Evolutionary conservation across 2,113 vertebrate species (phyloP), one percentile per base, ranked within the genome.

Genomic region (Passer domesticus): DNA sequence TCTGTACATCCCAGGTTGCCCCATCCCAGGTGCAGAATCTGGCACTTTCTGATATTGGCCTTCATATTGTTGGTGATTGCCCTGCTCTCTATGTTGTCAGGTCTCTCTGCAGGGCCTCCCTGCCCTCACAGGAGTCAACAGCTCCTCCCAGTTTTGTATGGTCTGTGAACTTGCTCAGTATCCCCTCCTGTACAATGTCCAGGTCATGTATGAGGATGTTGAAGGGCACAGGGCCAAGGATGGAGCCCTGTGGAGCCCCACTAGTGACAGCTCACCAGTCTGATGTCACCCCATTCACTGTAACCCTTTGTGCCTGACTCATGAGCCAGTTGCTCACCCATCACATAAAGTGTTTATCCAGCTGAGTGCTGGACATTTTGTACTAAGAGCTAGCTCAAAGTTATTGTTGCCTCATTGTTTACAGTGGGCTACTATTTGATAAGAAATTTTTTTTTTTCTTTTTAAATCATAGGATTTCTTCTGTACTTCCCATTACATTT

Each of bases 21-120:
- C 13, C 55, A 69, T 39, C 15, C 39, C 47, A 20, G 27, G 6
- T 69, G 10, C 47, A 69, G 73, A 53, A 62, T 78, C 47, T 0
- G 0, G 12, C 9, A 20, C 39, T 53, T 53, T 10, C 19, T 0
- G 0, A 3, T 19, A 12, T 13, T 69, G 18, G 33, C 16, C 10
- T 53, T n/a, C 28, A 7, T 2, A 1, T 2, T 2, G 18, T 9
- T 44, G 18, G 7, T 28, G 33, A 15, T 24, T 46, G 5, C 9
- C 23, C 84, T 11, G 19, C 4, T 15, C 28, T 68, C 37, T 15
- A 2, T 13, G 9, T 39, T 62, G 12, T 53, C 1, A 2, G 15
- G 18, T 13, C 37, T 46, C 44, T 59, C 46, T 60, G 33, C 18
- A 69, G 41, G 10, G 10, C 8, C n/a, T 79, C 15, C 24, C n/a